Base-by-base conservation (phyloP, 92 coral and sea anemone species). In the Chrysogorgia sp. region DNA sequence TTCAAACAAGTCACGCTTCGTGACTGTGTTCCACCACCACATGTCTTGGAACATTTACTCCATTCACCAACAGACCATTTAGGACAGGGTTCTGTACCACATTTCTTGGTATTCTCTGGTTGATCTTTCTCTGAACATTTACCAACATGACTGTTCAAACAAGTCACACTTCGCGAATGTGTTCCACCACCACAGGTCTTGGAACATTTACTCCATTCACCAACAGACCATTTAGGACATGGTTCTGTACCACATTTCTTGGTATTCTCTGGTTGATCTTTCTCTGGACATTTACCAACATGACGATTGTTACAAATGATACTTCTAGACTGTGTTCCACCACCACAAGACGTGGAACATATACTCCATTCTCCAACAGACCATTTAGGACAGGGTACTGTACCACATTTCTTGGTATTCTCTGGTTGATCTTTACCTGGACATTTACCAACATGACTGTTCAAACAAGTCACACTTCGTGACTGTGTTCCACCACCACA, bases 281-380 rank as follows among this genome's bases (percentile, higher is more conserved):
- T 43, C 24, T 33, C 41, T 29, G 34, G 25, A 20, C 74, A 64
- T 33, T 67, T 55, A 34, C 85, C 85, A 6, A 72, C 34, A 23
- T 55, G 49, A 19, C 43, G 53, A 35, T 72, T 71, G 29, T 29
- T 34, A 41, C 90, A 87, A 3, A 25, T 29, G 0, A 84, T 70
- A 28, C 24, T 55, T 31, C 88, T 43, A 10, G 43, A 15, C 35
- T 63, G 68, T 24, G 57, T 79, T 24, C 88, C 88, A 31, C 81
- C 76, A 33, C 88, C 85, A 49, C 88, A 85, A 21, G 85, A 41
- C 21, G 35, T 40, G 45, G 83, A 65, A 35, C 87, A 83, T 10
- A 45, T 67, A n/a, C 34, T 67, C 87, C 87, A 83, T 1, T 17
- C 26, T 7, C 66, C 34, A 29, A 57, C 29, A 29, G 63, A 3